phyloP scores from a whole-genome alignment of 2,888 invertebrate species.

The Elgonia sp. region DNA sequence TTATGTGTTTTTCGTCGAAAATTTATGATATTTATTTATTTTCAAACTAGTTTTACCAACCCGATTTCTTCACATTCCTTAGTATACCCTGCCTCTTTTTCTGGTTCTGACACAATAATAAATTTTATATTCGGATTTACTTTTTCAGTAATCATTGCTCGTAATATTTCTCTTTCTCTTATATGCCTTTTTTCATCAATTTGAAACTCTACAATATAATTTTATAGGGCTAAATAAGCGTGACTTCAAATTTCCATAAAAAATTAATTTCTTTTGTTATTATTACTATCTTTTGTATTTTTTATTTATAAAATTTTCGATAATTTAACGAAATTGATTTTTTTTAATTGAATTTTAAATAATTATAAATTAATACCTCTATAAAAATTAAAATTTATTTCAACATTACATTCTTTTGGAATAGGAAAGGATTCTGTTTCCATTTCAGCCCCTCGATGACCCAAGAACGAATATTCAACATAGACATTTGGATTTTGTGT shows the following conservation, averaged over 20 bases:
- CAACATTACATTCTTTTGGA: conserved; percentile 63
- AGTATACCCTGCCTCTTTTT: conserved; percentile 79
- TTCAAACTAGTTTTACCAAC: no score
- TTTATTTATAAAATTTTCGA: no score
- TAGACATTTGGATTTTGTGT: conserved; percentile 79
- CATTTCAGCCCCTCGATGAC: conserved; percentile 81
- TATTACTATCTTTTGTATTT: no score
- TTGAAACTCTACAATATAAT: conserved; percentile 80
- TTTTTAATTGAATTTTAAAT: no score
- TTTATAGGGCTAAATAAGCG: no score
- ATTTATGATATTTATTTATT: no score
- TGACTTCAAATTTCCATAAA: no score
- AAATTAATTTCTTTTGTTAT: no score
- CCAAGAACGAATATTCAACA: conserved; percentile 84
- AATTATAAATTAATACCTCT: conserved; percentile 73
- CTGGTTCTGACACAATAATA: conserved; percentile 82
- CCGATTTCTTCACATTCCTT: conserved; percentile 84
- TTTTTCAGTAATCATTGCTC: conserved; percentile 80
- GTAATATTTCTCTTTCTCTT: conserved; percentile 79
- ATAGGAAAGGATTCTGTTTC: conserved; percentile 82
- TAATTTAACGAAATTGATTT: no score
- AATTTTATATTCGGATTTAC: conserved; percentile 81
- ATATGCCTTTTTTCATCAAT: conserved; percentile 79
- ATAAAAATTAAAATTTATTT: conserved; percentile 79
- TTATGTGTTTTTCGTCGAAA: no score